phyloP scores from a whole-genome alignment of 2,888 invertebrate genomes.

The Siphlonurus alternatus region DNA sequence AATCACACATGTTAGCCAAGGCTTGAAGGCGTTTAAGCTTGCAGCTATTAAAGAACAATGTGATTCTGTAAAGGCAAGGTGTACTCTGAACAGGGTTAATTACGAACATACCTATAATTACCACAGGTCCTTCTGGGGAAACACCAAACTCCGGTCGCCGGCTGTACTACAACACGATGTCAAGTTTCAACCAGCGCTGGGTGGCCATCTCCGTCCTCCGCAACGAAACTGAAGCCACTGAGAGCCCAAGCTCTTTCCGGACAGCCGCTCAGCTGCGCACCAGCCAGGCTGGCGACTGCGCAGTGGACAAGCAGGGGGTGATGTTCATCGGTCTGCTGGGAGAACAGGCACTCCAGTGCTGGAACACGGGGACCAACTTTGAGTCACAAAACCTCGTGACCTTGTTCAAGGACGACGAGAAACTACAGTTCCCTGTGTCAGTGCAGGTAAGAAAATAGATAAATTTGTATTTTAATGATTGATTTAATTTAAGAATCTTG shows the following conservation, averaged over 20 bases:
- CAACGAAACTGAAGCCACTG: background rate
- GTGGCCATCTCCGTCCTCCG: slow-evolving; percentile 27
- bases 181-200: slow-evolving; percentile 45
- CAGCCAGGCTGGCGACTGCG: slow-evolving; percentile 20
- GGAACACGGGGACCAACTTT: slow-evolving; percentile 23
- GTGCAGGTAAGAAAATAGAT: background rate
- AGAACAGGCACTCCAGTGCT: slow-evolving; percentile 24
- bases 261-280: slow-evolving; percentile 13
- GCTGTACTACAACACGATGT: slow-evolving; percentile 55
- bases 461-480: background rate
- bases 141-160: no score
- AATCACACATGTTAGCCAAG: no score
- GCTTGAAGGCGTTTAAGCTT: no score
- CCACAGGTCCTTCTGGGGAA: no score
- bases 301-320: slow-evolving; percentile 22
- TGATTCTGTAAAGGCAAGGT: no score
- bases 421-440: slow-evolving; percentile 3
- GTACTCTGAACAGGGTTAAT: no score
- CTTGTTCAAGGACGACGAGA: slow-evolving; percentile 14
- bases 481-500: background rate
- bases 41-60: no score
- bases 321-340: slow-evolving; percentile 24
- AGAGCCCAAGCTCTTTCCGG: background rate
- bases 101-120: no score
- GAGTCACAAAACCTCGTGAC: slow-evolving; percentile 22